phyloP scores from a whole-genome alignment of 53 echinoderm and acorn worm genomes.

The Echinarachnius parma region DNA sequence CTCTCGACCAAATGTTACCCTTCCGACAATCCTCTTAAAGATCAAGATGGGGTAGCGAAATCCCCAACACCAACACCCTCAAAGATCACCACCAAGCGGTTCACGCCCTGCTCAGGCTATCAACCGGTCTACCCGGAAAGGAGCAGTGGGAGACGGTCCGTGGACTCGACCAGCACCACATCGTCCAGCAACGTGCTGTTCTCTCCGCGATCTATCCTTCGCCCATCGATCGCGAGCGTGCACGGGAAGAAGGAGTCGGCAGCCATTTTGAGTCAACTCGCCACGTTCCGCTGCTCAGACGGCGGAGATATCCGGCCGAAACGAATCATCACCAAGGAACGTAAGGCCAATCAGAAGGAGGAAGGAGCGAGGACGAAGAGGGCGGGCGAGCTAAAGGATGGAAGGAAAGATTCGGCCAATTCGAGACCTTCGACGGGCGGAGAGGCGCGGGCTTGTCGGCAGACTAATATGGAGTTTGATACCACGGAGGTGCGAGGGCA shows the following conservation, averaged over 20 bases:
- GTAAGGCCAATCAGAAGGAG: background rate
- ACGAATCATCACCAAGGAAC: background rate
- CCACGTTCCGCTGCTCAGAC: slow-evolving; percentile 6
- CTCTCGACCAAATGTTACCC: slow-evolving; percentile 1
- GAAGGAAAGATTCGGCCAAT: background rate
- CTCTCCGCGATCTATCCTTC: slow-evolving; percentile 31
- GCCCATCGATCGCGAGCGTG: slow-evolving; percentile 30
- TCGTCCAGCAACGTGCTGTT: background rate
- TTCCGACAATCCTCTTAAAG: too few species aligned
- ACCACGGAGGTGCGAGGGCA: slow-evolving; percentile 2
- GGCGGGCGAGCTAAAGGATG: background rate
- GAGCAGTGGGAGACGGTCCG: background rate
- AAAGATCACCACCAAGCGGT: background rate
- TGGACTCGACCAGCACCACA: background rate
- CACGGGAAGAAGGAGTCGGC: slow-evolving; percentile 21
- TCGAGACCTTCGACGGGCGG: background rate
- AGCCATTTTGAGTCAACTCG: slow-evolving; percentile 5
- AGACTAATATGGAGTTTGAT: slow-evolving; percentile 6
- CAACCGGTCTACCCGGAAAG: background rate
- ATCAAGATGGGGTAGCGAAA: background rate
- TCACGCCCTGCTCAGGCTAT: too few species aligned
- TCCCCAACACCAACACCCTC: background rate
- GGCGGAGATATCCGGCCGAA: background rate
- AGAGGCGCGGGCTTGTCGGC: background rate
- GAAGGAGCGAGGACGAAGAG: background rate